Evolutionary conservation across 2,888 invertebrate genomes (phyloP).

Genomic region (Myopa testacea): DNA sequence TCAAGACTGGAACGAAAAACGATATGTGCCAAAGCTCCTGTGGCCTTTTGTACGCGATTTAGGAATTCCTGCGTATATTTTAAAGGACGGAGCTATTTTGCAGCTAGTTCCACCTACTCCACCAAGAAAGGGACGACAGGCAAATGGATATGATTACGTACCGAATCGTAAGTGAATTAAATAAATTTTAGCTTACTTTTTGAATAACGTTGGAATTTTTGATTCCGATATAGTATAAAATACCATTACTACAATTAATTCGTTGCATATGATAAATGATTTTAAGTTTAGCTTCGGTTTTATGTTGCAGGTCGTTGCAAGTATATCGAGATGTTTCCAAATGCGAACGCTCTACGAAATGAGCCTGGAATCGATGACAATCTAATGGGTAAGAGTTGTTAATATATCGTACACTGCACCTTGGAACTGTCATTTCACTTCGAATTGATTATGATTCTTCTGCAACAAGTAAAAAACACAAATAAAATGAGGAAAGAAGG

Average conservation of each 20-base stretch:
- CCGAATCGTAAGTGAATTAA: conserved; percentile 55
- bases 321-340: conserved; percentile 74
- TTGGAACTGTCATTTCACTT: no score
- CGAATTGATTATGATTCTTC: no score
- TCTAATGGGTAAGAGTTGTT: conserved; percentile 70
- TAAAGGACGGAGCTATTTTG: conserved; percentile 60
- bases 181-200: neutral
- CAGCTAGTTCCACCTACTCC: conserved; percentile 65
- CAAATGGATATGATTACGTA: conserved; percentile 62
- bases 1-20: conserved; percentile 61
- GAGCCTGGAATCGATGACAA: conserved; percentile 71
- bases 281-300: no score
- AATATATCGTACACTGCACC: no score
- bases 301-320: conserved; percentile 70
- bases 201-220: neutral
- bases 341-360: conserved; percentile 69
- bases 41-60: conserved; percentile 64
- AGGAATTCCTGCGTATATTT: conserved; percentile 61
- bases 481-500: no score
- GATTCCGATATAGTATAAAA: neutral
- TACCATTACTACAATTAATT: no score
- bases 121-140: conserved; percentile 57
- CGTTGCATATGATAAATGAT: no score
- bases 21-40: conserved; percentile 59
- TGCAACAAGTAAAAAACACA: no score